Evolutionary conservation across 2,888 invertebrate species (phyloP), one percentile per base, ranked within the genome.

Genomic region (Silvanus unidentatus): DNA sequence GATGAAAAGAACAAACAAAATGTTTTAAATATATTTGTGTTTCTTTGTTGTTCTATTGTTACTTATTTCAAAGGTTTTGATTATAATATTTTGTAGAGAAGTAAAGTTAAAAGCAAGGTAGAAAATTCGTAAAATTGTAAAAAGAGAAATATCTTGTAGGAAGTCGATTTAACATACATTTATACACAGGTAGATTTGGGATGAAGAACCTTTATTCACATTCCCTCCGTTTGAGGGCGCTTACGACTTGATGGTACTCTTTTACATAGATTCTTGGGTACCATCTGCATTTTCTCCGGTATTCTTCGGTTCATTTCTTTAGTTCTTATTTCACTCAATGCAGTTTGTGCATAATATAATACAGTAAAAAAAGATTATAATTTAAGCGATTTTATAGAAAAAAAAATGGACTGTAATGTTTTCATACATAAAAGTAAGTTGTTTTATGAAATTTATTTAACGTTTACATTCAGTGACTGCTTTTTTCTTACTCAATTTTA

Each of bases 181-280:
- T 5, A 42, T 27, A 57, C 52, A 49, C 58, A 58, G 58, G 58
- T 58, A 58, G 55, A 58, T 54, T 48, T 48, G 47, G 52, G 53
- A 55, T 49, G 54, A 49, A 47, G 43, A 45, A 50, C 45, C 50
- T 49, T 48, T 45, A 52, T 50, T 53, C 44, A 45, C 53, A 58
- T 58, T 58, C 58, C 54, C 47, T 51, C 56, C 55, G 51, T 54
- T 45, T 48, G 58, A 50, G 54, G 58, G 55, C 58, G 56, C 56
- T 47, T 44, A 16, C 16, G 8, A 30, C 32, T 29, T 42, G 36
- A 34, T 32, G 41, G 22, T 22, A 22, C 22, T 41, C 22, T 35
- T 27, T 27, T n/a, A n/a, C n/a, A n/a, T n/a, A n/a, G n/a, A n/a
- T n/a, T n/a, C 32, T 27, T 41, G 41, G 27, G 35, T 41, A 42